Evolutionary conservation across 2,888 invertebrate species (phyloP), one percentile per base, ranked within the genome.

Genomic region (Dusona sp.): DNA sequence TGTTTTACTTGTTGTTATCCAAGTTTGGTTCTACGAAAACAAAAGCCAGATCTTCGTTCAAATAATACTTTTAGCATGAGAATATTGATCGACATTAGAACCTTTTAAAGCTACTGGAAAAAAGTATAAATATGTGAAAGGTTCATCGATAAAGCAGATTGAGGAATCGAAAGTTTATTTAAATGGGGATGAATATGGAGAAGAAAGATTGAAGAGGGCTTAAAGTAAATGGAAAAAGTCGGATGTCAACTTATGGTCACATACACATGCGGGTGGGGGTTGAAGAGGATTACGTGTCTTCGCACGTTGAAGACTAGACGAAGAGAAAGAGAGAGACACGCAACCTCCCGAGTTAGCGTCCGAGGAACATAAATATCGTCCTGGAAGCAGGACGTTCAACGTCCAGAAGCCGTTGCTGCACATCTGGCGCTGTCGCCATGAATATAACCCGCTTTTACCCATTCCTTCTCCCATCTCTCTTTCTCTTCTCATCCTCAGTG

Each of bases 391-490:
- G 91, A 92, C 92, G 92, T 90, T 92, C 83, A 91, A 89, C 91
- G 92, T 92, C 90, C 90, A 90, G 88, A 88, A 89, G 86, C 87
- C 89, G 89, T 88, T 89, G 89, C 90, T 84, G 92, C 91, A 92
- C 92, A 92, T 92, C 92, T 92, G 92, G 90, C 85, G 91, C 90
- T 92, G 92, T 92, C 92, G 91, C 91, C 91, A 92, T 92, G 92
- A 92, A 92, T 92, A 91, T 91, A 92, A 90, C 90, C 90, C 88
- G 85, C 80, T 84, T 86, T 79, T 88, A 48, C 42, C 64, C 68
- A 85, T 81, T 79, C 77, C 80, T 80, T 36, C 73, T 65, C 81
- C 45, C 9, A 72, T 29, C 33, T 36, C 77, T 72, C 54, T 64
- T 64, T 48, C 64, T 80, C 82, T 70, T 22, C 74, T 48, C 79